Conservation (phyloP, 2,113 vertebrate species). For the Actenoides lindsayi region DNA sequence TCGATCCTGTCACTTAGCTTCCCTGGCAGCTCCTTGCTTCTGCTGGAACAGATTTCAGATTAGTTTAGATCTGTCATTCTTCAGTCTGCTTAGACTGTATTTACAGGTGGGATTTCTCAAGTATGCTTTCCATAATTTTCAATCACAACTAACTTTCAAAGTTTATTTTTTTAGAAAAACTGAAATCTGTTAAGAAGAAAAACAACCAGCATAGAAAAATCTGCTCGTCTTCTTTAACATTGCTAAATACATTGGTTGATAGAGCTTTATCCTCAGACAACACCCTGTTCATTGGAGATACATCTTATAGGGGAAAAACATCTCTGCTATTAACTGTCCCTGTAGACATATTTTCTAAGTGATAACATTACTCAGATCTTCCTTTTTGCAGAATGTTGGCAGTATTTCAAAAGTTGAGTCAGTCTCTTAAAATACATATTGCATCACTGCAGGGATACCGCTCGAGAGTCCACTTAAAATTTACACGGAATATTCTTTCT, state of each 20-base stretch:
- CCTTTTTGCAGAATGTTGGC: conserved; percentile 51
- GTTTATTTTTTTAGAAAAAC: not conserved
- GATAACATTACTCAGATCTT: conserved; percentile 43
- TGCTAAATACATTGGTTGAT: not conserved
- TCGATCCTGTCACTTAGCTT: not conserved
- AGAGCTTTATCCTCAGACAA: not conserved
- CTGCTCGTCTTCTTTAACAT: not conserved
- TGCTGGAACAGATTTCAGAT: not conserved
- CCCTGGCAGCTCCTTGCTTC: not conserved
- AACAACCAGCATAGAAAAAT: not conserved
- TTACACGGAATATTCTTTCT: conserved; percentile 40
- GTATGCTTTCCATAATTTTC: not conserved
- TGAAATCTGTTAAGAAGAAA: not conserved
- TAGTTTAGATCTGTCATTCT: not conserved
- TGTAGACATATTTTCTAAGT: conserved; percentile 14
- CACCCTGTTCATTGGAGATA: not conserved
- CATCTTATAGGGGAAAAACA: not conserved
- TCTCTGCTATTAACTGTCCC: conserved; percentile 11
- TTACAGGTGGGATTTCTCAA: not conserved
- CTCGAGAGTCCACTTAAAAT: conserved; percentile 55
- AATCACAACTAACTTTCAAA: not conserved
- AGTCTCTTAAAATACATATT: conserved; percentile 59
- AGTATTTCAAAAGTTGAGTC: conserved; percentile 57
- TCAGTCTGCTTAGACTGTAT: not conserved
- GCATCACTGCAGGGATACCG: conserved; percentile 38